Base-by-base conservation (phyloP, 2,888 invertebrate genomes). In the Arge pagana region DNA sequence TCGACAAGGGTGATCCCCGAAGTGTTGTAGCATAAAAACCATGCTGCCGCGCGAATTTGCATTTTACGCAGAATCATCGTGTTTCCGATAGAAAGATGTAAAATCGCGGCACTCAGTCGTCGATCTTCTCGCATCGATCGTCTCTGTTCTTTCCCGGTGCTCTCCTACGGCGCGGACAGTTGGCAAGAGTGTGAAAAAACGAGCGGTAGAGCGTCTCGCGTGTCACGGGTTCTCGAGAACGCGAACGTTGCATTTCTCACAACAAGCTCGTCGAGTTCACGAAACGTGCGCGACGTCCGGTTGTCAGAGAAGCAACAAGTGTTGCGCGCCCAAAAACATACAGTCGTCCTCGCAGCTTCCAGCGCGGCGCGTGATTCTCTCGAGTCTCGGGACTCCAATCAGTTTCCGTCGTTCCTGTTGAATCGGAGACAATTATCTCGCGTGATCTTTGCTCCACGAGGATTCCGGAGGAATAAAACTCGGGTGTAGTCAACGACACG, bases 181-280 rank as follows among this genome's bases (percentile, higher is more conserved):
- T n/a, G n/a, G n/a, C n/a, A n/a, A n/a, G n/a, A n/a, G n/a, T n/a
- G n/a, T n/a, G n/a, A n/a, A n/a, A n/a, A n/a, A n/a, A n/a, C n/a
- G n/a, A n/a, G n/a, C n/a, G n/a, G n/a, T n/a, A n/a, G n/a, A 16
- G 28, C 28, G 16, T 18, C 28, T 28, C 28, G 19, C 10, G 11
- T 30, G 42, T 42, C 42, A 42, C 42, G 42, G 30, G 28, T 42
- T 42, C 42, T 42, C n/a, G 42, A 18, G 18, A 30, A 42, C 42
- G 42, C 31, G 6, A 42, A 42, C 30, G 30, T 30, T 42, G 13
- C 42, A 30, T 42, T 42, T 42, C 42, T 42, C 31, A 13, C 10
- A 7, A 30, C 16, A 30, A 42, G 18, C 19, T 30, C 19, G n/a
- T 11, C n/a, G 13, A 7, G n/a, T 26, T 26, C 26, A n/a, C 7